Evolutionary conservation across 2,797 vertebrate genomes (phyloP), one percentile per base, ranked within the genome.

Genomic region (Oreochromis mossambicus): DNA sequence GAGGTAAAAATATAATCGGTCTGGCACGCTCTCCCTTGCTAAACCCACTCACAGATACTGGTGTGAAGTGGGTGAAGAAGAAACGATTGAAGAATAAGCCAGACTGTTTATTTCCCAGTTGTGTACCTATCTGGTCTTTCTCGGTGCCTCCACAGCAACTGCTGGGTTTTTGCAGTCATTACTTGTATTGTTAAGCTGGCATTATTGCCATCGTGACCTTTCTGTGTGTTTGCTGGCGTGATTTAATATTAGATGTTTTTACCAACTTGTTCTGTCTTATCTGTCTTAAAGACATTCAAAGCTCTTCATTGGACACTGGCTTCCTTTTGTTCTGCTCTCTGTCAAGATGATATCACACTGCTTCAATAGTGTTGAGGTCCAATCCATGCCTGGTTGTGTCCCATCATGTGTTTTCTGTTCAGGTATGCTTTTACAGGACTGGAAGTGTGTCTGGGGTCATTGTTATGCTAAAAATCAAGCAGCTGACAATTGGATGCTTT

Each of bases 1-100:
- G 79, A 80, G 80, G 26, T 75, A 75, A 75, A 75, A 75, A 75
- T 75, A 75, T 34, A 51, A 75, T 50, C 51, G 1, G 19, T 43
- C 77, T 10, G 7, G 11, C 80, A 77, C 19, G 54, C 76, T 80
- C 32, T 36, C 41, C 80, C 43, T 43, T 21, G 55, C 8, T 5
- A 61, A 81, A 12, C 84, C 81, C 78, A 91, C 89, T 86, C 85
- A 87, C 55, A 58, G 15, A 85, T 24, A 68, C 50, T 86, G 80
- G 82, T 84, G 86, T 81, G 82, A 88, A 85, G 92, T 87, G 88
- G 85, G 78, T 75, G 26, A 75, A 50, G 46, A 51, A 34, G 46
- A 84, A 54, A 82, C 81, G 17, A 73, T 5, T 38, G 38, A 83
- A 83, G 46, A 21, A 21, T 7, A n/a, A 84, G 58, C 48, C 13